These are phyloP conservation scores for Drosophila novamexicana DNA, from an alignment of 1,140 invertebrate genomes.

Conservation along the genomic window DNA sequence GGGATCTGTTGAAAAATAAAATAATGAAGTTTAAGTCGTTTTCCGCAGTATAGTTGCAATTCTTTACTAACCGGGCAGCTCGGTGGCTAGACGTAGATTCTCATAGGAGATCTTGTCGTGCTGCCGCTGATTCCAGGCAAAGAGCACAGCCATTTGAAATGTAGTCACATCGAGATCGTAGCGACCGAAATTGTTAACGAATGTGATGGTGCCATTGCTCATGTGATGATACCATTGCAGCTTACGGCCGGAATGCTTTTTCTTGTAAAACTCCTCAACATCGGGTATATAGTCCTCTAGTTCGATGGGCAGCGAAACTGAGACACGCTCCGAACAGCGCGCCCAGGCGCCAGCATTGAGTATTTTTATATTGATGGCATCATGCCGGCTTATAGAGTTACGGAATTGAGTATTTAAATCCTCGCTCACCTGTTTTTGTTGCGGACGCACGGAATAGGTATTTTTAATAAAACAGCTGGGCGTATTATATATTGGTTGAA, in stretches of 20 bases:
- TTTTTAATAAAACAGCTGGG: too few relatives aligned
- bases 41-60: neutral
- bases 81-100: conserved; percentile 97
- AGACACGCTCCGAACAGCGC: conserved; percentile 95
- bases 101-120: conserved; percentile 97
- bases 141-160: conserved; percentile 99
- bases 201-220: conserved; percentile 99
- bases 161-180: conserved; percentile 99
- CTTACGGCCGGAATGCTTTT: conserved; percentile 98
- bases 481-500: too few relatives aligned
- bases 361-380: conserved; percentile 95
- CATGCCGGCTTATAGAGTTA: conserved; percentile 88
- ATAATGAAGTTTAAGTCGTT: neutral
- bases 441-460: too few relatives aligned
- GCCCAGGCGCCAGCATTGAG: conserved; percentile 99
- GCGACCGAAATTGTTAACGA: conserved; percentile 95
- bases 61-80: conserved; percentile 88
- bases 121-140: conserved; percentile 98
- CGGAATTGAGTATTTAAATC: conserved; percentile 98
- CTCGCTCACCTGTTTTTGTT: conserved; percentile 88
- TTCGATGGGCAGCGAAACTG: conserved; percentile 97
- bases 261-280: conserved; percentile 97
- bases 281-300: conserved; percentile 99
- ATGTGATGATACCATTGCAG: conserved; percentile 99
- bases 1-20: conserved; percentile 87